Evolutionary conservation across 2,888 invertebrate genomes (phyloP).

Genomic region (Rapana venosa): DNA sequence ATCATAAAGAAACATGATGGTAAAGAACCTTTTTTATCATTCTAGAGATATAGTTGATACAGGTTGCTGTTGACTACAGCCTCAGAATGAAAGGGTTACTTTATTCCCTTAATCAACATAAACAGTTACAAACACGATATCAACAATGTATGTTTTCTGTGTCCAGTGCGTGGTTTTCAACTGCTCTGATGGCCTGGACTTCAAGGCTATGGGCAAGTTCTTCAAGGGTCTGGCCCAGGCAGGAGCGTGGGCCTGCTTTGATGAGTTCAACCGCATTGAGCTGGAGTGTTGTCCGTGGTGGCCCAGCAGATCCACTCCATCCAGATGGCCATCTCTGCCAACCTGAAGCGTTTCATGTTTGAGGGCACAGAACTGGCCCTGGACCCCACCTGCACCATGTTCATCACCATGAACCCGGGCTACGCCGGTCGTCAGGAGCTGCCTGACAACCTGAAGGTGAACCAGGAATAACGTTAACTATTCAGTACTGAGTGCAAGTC

Average conservation of each 20-base stretch:
- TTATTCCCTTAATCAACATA: too few relatives aligned
- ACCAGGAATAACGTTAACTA: too few relatives aligned
- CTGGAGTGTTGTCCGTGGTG: conserved; percentile 94
- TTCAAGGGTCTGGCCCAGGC: conserved; percentile 91
- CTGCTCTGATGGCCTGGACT: conserved; percentile 95
- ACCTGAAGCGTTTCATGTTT: conserved; percentile 88
- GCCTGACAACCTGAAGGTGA: conserved; percentile 78
- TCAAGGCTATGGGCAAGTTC: conserved; percentile 95
- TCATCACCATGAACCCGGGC: conserved; percentile 80
- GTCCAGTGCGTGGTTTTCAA: conserved; percentile 92
- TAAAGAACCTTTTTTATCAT: too few relatives aligned
- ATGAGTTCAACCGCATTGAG: conserved; percentile 96
- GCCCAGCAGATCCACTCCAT: conserved; percentile 96
- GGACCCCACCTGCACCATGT: conserved; percentile 78
- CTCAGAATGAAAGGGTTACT: too few relatives aligned
- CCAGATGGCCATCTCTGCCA: conserved; percentile 89
- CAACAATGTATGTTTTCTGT: not conserved
- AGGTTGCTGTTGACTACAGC: too few relatives aligned
- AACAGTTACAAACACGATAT: too few relatives aligned
- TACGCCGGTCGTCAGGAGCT: conserved; percentile 79
- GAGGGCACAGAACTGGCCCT: conserved; percentile 78
- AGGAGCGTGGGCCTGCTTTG: conserved; percentile 96
- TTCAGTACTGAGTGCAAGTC: too few relatives aligned
- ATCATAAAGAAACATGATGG: too few relatives aligned
- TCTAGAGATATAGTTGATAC: too few relatives aligned